Evolutionary conservation across 2,888 invertebrate species (phyloP).

Genomic region (Clunio marinus): DNA sequence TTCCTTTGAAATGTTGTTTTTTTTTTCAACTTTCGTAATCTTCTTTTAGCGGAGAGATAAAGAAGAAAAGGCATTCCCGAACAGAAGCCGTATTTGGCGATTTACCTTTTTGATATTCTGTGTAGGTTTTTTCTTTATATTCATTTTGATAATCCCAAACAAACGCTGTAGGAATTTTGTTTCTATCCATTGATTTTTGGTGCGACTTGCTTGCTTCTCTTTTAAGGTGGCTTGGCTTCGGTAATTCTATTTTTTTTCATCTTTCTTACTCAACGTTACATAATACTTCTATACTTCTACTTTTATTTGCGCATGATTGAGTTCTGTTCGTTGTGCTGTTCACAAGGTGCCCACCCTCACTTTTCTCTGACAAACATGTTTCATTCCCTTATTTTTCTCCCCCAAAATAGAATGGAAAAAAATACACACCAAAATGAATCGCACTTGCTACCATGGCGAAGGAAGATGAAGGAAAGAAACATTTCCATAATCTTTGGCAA

Average conservation of each 20-base stretch:
- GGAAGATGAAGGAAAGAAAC: not conserved
- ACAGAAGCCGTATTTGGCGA: slow-evolving; percentile 18
- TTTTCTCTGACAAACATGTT: not conserved
- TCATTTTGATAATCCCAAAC: slow-evolving; percentile 21
- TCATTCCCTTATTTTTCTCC: not conserved
- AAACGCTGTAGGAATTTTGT: not conserved
- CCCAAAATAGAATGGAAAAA: too few relatives aligned
- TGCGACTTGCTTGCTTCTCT: slow-evolving; percentile 20
- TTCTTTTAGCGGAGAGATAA: not conserved
- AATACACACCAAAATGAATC: slow-evolving; percentile 24
- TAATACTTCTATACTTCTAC: slow-evolving; percentile 25
- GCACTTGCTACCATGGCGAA: not conserved
- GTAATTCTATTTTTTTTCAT: not conserved
- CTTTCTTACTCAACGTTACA: slow-evolving; percentile 12
- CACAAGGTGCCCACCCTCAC: slow-evolving; percentile 17
- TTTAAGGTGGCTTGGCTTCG: not conserved
- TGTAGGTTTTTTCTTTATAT: not conserved
- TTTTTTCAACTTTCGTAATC: not conserved
- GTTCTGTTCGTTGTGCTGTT: not conserved
- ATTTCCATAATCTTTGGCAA: slow-evolving; percentile 20
- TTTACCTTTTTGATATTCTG: slow-evolving; percentile 24
- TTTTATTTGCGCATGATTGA: slow-evolving; percentile 37
- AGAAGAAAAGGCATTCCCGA: not conserved
- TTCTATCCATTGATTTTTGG: slow-evolving; percentile 27
- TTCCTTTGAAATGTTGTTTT: not conserved